Base-by-base conservation (phyloP, 2,113 vertebrate species). In the Atractosteus spatula region DNA sequence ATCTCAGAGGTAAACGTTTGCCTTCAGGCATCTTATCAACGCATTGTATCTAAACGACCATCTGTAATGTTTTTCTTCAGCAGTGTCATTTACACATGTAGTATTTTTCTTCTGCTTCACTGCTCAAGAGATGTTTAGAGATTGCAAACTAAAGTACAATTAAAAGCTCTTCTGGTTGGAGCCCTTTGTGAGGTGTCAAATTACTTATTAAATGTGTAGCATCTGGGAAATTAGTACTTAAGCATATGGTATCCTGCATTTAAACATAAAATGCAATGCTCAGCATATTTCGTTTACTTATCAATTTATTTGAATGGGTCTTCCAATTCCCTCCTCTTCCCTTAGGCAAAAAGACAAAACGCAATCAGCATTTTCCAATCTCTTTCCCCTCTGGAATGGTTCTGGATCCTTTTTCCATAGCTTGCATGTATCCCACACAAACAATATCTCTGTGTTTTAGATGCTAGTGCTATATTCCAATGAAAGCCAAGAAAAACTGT, bases 21-120 rank as follows among this genome's bases (percentile, higher is more conserved):
- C 62, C 62, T 65, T 65, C 62, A 65, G 17, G 62, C 62, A 65
- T 41, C 62, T 65, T 65, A 65, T 65, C n/a, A 65, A 65, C 62
- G 29, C 62, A 65, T 65, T 65, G 41, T 65, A 65, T 65, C 29
- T 65, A 65, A 65, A 65, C 62, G 62, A 65, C 62, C 62, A 65
- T 65, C 62, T 65, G 62, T 65, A 65, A 65, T 17, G n/a, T 41
- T 41, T 65, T 65, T 65, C 62, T 65, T 65, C 41, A 41, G 8
- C 62, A 65, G 62, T 65, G 12, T 29, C n/a, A 16, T 65, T 29
- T 65, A 29, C 29, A 65, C 62, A 2, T 29, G 29, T 65, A 41
- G 10, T 65, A n/a, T 16, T 62, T 62, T 65, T 65, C 16, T 65
- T 29, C 17, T 29, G 62, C 62, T 65, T 29, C 41, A 29, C 41